Evolutionary conservation across 2,888 invertebrate species (phyloP), one percentile per base, ranked within the genome.

Genomic region (Chloromyia formosa): DNA sequence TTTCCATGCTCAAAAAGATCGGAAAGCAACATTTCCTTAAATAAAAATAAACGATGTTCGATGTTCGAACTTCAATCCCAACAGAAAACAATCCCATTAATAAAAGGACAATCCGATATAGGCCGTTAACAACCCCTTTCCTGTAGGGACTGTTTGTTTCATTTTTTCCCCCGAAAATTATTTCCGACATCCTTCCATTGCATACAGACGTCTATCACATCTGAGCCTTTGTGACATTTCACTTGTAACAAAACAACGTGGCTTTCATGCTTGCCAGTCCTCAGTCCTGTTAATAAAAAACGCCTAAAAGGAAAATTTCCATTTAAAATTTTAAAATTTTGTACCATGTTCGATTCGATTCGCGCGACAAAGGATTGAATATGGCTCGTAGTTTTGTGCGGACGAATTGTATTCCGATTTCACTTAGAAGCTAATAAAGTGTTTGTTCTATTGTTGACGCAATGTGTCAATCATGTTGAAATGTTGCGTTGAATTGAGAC

Each of bases 291-390:
- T 35, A 35, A 35, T 4, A 35, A 35, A 35, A 35, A 35, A 35
- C 27, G 7, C 27, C 27, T 35, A 35, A 14, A 20, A 56, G 18
- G 5, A 56, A 56, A 45, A 66, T 66, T 66, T 45, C 45, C 66
- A 66, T 66, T 66, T 66, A 45, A 66, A 66, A 66, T 66, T 66
- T 66, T 66, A 66, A 66, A 66, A 66, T 66, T 35, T 35, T 66
- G 66, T 66, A n/a, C 12, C 66, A 66, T 66, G 66, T 66, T 66
- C 49, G 5, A 66, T 66, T 66, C 66, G 66, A 3, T 49, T 42
- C 66, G 66, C 66, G 14, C 14, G 62, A 23, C 35, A 62, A 62
- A 62, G 62, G 62, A 62, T 62, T 62, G 42, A 12, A 60, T 20
- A 14, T 27, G 10, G 12, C 16, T 12, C 7, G 27, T 35, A 35